These are phyloP conservation scores for Marmota monax DNA, from an alignment of 2,113 vertebrate species.

Conservation along the genomic window DNA sequence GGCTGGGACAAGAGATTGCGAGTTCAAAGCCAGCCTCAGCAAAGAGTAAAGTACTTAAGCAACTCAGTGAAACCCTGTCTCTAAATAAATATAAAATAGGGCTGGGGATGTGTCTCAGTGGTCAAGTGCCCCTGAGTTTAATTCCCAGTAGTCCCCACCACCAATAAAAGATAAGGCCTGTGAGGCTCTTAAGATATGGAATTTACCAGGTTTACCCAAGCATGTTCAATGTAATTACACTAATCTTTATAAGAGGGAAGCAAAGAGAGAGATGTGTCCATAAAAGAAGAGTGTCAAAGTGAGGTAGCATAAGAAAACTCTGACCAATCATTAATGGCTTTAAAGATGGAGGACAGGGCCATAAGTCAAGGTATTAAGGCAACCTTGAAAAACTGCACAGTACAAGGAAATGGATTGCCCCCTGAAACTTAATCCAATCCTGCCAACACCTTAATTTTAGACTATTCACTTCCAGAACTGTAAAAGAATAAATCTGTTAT, in stretches of 20 bases:
- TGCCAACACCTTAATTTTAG: background rate
- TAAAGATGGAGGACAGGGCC: background rate
- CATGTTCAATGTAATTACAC: background rate
- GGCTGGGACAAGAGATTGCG: too few relatives aligned
- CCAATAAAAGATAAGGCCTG: background rate
- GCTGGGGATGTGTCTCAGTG: too few relatives aligned
- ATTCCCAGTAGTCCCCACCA: too few relatives aligned
- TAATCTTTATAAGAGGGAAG: background rate
- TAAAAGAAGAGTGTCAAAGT: background rate
- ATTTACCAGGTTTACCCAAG: background rate
- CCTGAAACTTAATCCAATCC: background rate
- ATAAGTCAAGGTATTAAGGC: background rate
- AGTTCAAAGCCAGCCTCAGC: too few relatives aligned
- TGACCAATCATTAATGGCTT: background rate
- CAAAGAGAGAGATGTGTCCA: background rate
- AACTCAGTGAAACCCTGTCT: too few relatives aligned
- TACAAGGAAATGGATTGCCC: background rate
- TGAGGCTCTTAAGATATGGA: background rate
- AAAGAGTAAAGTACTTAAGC: too few relatives aligned
- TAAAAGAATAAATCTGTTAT: background rate
- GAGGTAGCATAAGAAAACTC: background rate
- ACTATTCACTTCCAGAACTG: background rate
- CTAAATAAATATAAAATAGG: too few relatives aligned
- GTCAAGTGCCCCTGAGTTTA: too few relatives aligned
- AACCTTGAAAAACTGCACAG: background rate